Conservation (phyloP, 2,113 vertebrate genomes). For the Anoplopoma fimbria region DNA sequence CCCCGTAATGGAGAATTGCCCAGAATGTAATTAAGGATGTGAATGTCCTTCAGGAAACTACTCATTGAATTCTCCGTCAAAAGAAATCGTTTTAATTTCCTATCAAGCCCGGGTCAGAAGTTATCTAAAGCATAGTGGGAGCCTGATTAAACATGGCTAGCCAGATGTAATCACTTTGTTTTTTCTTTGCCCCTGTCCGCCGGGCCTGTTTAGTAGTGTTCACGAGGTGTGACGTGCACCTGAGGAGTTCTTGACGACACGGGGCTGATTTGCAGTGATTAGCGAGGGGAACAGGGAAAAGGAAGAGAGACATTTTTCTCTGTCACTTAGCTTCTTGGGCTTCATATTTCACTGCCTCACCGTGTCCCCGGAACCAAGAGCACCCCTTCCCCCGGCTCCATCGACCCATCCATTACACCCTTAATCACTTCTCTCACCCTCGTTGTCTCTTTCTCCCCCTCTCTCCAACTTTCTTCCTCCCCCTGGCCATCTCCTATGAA, state of each 20-base stretch:
- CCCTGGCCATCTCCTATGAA: slow-evolving; percentile 28
- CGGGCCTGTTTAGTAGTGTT: slow-evolving; percentile 16
- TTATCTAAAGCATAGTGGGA: slow-evolving; percentile 69
- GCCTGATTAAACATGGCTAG: slow-evolving; percentile 73
- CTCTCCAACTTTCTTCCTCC: slow-evolving; percentile 12
- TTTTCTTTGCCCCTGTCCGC: slow-evolving; percentile 31
- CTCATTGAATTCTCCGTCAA: slow-evolving; percentile 49
- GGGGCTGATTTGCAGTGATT: slow-evolving; percentile 57
- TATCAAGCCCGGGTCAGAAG: slow-evolving; percentile 67
- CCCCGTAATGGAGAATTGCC: slow-evolving; percentile 49
- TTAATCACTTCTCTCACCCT: slow-evolving; percentile 57
- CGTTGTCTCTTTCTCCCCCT: background rate
- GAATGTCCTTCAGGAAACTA: slow-evolving; percentile 69
- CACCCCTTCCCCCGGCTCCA: background rate
- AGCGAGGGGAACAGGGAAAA: slow-evolving; percentile 6
- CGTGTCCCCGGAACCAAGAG: slow-evolving; percentile 22
- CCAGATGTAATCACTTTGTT: slow-evolving; percentile 67
- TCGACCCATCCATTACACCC: slow-evolving; percentile 48
- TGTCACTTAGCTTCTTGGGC: slow-evolving; percentile 62
- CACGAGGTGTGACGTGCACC: slow-evolving; percentile 17
- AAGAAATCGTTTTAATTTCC: slow-evolving; percentile 71
- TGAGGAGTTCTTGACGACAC: slow-evolving; percentile 20
- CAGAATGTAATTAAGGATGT: slow-evolving; percentile 64
- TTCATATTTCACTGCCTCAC: slow-evolving; percentile 67
- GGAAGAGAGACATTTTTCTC: slow-evolving; percentile 61